These are phyloP conservation scores for Carollia perspicillata DNA, from an alignment of 2,113 vertebrate species.

Conservation along the genomic window DNA sequence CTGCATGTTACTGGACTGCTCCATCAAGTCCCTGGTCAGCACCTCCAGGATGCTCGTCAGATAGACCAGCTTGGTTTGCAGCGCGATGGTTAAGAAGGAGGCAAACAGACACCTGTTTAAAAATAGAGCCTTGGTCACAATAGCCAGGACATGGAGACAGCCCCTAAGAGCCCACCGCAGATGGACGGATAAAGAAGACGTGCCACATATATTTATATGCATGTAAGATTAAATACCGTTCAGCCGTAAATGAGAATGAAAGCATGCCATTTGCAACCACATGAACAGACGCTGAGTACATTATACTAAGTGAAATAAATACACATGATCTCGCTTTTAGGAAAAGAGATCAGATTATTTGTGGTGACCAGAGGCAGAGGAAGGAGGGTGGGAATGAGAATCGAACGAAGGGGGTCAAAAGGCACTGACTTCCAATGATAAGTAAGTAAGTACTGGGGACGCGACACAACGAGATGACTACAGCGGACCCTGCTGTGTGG, in stretches of 20 bases:
- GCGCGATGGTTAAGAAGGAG: conserved; percentile 91
- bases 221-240: neutral
- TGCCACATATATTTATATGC: neutral
- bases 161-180: neutral
- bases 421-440: neutral
- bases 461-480: neutral
- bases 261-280: neutral
- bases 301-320: neutral
- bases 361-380: neutral
- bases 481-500: neutral
- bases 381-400: too few species aligned
- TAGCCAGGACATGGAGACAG: neutral
- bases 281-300: neutral
- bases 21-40: conserved; percentile 91
- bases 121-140: neutral
- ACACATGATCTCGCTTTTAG: neutral
- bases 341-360: neutral
- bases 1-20: conserved; percentile 88
- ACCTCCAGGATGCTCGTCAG: conserved; percentile 93
- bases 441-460: neutral
- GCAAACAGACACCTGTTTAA: conserved; percentile 89
- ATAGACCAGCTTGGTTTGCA: conserved; percentile 93
- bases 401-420: neutral
- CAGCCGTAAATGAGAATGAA: neutral
- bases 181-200: neutral